phyloP scores from a whole-genome alignment of 2,888 invertebrate genomes.

The Platycheirus rosarum region DNA sequence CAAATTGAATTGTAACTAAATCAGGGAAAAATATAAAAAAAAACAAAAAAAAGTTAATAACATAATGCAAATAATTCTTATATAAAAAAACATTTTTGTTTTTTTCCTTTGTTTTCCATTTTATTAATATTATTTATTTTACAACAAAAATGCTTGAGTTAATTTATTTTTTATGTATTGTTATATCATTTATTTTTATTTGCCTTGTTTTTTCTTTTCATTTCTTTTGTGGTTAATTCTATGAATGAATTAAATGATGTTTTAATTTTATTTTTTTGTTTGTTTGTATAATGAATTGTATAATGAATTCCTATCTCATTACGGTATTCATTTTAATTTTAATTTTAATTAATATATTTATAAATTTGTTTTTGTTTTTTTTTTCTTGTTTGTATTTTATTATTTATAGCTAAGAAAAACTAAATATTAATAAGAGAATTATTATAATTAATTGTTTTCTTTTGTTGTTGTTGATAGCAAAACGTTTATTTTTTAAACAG shows the following conservation, averaged over 20 bases:
- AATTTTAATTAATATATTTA: constrained; percentile 51
- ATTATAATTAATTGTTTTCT: constrained; percentile 38
- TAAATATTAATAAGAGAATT: constrained; percentile 69
- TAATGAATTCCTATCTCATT: constrained; percentile 73
- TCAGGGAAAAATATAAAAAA: constrained; percentile 10
- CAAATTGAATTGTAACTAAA: constrained; percentile 64
- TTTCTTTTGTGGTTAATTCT: constrained; percentile 68
- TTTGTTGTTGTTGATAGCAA: constrained; percentile 59
- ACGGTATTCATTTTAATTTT: constrained; percentile 67
- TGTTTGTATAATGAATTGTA: constrained; percentile 59
- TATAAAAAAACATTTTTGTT: constrained; percentile 44
- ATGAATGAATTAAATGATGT: constrained; percentile 70
- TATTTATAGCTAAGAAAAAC: constrained; percentile 68
- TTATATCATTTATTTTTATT: constrained; percentile 60
- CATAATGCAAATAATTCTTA: constrained; percentile 44
- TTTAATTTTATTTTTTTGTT: constrained; percentile 36
- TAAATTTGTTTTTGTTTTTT: constrained; percentile 56
- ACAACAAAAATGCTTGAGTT: constrained; percentile 72
- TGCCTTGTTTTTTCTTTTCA: constrained; percentile 29
- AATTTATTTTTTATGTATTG: constrained; percentile 56
- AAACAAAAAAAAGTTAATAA: constrained; percentile 34
- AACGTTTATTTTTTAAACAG: constrained; percentile 71
- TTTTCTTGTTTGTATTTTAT: constrained; percentile 54
- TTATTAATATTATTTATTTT: constrained; percentile 71
- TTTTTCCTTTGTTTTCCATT: constrained; percentile 51